A percentile compares a stretch with the other conserved stretches of the same genome.
Evolutionary conservation across 1,140 invertebrate species (phyloP).

Genomic region (Zaprionus gabonicus): DNA sequence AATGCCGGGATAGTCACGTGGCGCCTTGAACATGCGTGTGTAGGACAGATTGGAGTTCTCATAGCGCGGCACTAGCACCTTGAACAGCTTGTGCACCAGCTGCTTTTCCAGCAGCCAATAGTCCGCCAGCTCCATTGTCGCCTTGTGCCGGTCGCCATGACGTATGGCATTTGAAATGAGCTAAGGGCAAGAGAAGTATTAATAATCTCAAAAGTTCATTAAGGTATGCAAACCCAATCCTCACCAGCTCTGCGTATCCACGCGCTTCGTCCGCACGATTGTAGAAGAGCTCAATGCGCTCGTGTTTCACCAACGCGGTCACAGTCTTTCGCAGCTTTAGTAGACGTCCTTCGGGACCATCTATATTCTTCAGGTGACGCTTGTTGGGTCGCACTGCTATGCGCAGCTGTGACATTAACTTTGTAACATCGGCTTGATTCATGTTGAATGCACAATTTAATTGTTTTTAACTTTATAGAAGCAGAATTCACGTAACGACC

Average conservation of each 20-base stretch:
- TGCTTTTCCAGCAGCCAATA: constrained; percentile 96
- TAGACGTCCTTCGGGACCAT: constrained; percentile 91
- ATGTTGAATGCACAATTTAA: constrained; percentile 84
- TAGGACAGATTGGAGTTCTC: constrained; percentile 89
- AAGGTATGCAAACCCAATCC: constrained; percentile 22
- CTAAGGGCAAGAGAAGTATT: constrained; percentile 86
- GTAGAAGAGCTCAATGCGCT: constrained; percentile 93
- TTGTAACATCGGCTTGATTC: constrained; percentile 91
- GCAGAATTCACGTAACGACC: constrained; percentile 64
- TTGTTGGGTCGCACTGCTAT: constrained; percentile 87
- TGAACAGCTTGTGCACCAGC: constrained; percentile 95
- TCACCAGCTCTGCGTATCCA: constrained; percentile 94
- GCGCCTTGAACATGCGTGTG: constrained; percentile 90
- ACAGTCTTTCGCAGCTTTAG: constrained; percentile 92
- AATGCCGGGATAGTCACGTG: constrained; percentile 86
- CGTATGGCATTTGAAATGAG: constrained; percentile 95
- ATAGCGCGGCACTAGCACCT: constrained; percentile 94
- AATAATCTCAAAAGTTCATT: not conserved
- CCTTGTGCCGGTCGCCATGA: constrained; percentile 92
- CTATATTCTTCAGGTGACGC: constrained; percentile 87
- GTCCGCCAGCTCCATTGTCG: constrained; percentile 95
- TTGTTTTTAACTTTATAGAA: constrained; percentile 22
- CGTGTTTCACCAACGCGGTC: constrained; percentile 93
- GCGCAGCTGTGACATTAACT: constrained; percentile 90
- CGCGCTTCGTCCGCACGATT: constrained; percentile 92